Conservation (phyloP, 1,140 invertebrate species). For the Gryon sp. region DNA sequence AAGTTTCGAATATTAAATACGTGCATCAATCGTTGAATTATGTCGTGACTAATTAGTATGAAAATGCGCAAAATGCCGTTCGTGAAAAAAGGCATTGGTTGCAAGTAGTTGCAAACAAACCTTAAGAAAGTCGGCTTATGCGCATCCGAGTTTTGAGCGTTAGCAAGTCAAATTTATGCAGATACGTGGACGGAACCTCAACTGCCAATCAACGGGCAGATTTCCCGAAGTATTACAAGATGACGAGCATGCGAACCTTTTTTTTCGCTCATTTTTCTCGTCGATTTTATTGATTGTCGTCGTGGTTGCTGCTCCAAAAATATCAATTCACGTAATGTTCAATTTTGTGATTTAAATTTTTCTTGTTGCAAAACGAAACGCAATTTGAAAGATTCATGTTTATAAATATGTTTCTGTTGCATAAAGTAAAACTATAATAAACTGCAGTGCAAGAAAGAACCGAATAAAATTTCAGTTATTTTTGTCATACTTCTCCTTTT, state of each 20-base stretch:
- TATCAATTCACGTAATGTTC: constrained; percentile 9
- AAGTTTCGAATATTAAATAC: background rate
- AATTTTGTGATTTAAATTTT: constrained; percentile 41
- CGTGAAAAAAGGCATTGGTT: background rate
- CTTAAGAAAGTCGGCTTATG: constrained; percentile 59
- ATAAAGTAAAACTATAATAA: too few species aligned
- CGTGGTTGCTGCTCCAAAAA: constrained; percentile 11
- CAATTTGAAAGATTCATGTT: too few species aligned
- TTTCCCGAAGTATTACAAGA: constrained; percentile 48
- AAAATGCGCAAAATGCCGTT: constrained; percentile 24
- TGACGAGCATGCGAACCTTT: constrained; percentile 36
- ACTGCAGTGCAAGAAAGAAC: too few species aligned
- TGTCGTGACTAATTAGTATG: constrained; percentile 1
- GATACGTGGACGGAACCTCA: constrained; percentile 63
- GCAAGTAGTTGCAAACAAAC: constrained; percentile 25
- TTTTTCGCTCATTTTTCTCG: constrained; percentile 7
- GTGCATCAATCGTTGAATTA: constrained; percentile 7
- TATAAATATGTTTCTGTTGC: too few species aligned
- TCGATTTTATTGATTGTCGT: constrained; percentile 41
- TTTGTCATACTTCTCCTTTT: too few species aligned
- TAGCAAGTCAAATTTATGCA: constrained; percentile 78
- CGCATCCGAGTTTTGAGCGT: constrained; percentile 69
- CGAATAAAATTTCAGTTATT: too few species aligned
- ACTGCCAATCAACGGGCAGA: constrained; percentile 56
- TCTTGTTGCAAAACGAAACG: background rate